These are phyloP conservation scores for Synergus itoensis DNA, from an alignment of 2,888 invertebrate species.

Conservation along the genomic window DNA sequence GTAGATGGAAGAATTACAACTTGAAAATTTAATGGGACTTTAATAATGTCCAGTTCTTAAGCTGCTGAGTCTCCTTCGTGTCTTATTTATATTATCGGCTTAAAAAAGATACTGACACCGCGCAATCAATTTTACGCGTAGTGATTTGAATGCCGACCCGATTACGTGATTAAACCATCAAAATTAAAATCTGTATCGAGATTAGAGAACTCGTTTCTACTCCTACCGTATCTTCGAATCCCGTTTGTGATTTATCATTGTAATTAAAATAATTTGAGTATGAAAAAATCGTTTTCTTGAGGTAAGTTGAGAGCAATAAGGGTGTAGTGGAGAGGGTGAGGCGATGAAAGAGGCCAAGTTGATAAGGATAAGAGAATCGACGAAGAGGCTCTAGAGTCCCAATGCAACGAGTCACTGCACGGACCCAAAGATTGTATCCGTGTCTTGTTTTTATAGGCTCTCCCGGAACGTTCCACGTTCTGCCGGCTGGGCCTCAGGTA, in stretches of 20 bases:
- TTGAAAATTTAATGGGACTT: slow-evolving; percentile 42
- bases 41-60: slow-evolving; percentile 38
- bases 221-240: slow-evolving; percentile 5
- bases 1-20: slow-evolving; percentile 39
- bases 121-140: slow-evolving; percentile 41
- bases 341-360: slow-evolving; percentile 46
- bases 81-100: slow-evolving; percentile 40
- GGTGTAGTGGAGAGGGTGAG: not conserved
- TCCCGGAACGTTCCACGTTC: slow-evolving; percentile 68
- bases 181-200: slow-evolving; percentile 38
- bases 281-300: not conserved
- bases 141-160: slow-evolving; percentile 33
- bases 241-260: slow-evolving; percentile 18
- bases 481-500: slow-evolving; percentile 66
- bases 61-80: slow-evolving; percentile 30
- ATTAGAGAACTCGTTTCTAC: slow-evolving; percentile 26
- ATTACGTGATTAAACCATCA: slow-evolving; percentile 40
- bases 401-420: slow-evolving; percentile 75
- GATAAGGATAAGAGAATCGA: slow-evolving; percentile 66
- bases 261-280: slow-evolving; percentile 39
- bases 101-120: slow-evolving; percentile 40
- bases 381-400: slow-evolving; percentile 68
- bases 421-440: slow-evolving; percentile 76
- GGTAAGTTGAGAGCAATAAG: not conserved
- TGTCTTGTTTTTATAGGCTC: slow-evolving; percentile 78